These are phyloP conservation scores for Rattus rattus DNA, from an alignment of 2,113 vertebrate genomes.

Conservation along the genomic window DNA sequence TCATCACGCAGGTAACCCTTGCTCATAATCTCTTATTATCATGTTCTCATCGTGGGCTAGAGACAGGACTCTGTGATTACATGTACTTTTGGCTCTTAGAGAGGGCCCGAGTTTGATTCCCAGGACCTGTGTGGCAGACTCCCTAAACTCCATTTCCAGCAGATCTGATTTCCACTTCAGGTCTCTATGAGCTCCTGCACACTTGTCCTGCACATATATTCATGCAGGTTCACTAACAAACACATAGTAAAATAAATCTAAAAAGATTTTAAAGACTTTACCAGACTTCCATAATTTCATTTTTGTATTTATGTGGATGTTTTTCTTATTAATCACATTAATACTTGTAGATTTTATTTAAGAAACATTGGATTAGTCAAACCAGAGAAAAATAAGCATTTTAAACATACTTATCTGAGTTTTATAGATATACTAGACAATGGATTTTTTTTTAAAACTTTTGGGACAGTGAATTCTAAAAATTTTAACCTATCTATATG, in stretches of 20 bases:
- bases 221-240: background rate
- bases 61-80: background rate
- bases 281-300: slow-evolving; percentile 3
- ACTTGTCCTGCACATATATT: background rate
- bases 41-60: background rate
- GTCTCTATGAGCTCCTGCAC: background rate
- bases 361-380: slow-evolving; percentile 54
- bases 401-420: slow-evolving; percentile 1
- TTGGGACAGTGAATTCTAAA: slow-evolving; percentile 25
- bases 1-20: slow-evolving; percentile 96
- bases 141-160: background rate
- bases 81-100: background rate
- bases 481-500: background rate
- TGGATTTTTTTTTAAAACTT: background rate
- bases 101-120: background rate
- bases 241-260: background rate
- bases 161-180: background rate
- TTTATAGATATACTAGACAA: background rate
- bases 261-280: background rate
- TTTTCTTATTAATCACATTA: slow-evolving; percentile 38
- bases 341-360: slow-evolving; percentile 53
- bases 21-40: background rate
- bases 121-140: background rate
- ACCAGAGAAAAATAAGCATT: slow-evolving; percentile 20
- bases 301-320: slow-evolving; percentile 61